phyloP scores from a whole-genome alignment of 2,113 vertebrate genomes.

The Aplodontia rufa region DNA sequence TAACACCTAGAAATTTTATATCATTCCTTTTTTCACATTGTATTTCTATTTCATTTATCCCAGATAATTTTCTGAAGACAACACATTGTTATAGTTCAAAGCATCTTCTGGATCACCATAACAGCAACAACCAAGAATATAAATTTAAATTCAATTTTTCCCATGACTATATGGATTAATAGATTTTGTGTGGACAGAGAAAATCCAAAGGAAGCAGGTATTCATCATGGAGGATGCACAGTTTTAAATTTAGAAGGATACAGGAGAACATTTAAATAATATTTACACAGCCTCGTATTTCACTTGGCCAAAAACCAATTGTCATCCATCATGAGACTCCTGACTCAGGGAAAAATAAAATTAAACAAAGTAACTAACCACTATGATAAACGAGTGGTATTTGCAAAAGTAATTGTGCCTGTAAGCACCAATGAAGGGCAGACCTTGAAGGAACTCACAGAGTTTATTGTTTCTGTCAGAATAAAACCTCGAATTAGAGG shows the following conservation, averaged over 20 bases:
- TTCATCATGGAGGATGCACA: neutral
- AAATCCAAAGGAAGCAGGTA: neutral
- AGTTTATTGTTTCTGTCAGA: neutral
- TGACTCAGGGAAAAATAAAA: neutral
- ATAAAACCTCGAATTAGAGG: neutral
- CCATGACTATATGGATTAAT: neutral
- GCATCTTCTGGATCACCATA: neutral
- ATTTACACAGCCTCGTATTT: neutral
- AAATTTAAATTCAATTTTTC: neutral
- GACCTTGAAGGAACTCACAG: neutral
- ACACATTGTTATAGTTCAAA: neutral
- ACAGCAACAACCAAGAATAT: neutral
- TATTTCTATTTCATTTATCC: neutral
- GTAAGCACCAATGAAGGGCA: neutral
- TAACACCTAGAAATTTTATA: neutral
- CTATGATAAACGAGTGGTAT: neutral
- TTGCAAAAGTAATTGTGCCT: neutral
- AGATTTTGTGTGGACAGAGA: neutral
- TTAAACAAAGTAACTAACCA: neutral
- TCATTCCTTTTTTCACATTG: neutral
- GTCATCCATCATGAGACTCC: neutral
- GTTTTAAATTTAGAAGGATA: neutral
- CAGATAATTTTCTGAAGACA: neutral
- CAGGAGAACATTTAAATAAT: neutral
- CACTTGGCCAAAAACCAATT: neutral